A percentile compares a stretch with the other conserved stretches of the same genome.
phyloP scores from a whole-genome alignment of 1,140 invertebrate species.

The Bombus fervidus region DNA sequence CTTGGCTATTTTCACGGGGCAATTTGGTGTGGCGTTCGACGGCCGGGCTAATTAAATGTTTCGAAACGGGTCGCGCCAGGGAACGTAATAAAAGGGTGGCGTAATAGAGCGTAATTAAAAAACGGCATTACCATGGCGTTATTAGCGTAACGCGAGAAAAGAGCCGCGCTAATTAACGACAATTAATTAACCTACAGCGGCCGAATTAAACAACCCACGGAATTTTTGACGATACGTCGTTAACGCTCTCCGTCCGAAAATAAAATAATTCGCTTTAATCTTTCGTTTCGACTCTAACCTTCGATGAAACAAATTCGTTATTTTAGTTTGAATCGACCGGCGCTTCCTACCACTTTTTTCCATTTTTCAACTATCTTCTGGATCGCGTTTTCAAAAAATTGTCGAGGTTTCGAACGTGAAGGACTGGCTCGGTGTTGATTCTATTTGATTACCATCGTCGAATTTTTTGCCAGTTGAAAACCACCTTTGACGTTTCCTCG shows the following conservation, averaged over 20 bases:
- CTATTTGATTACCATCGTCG: too few species aligned
- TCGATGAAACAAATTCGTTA: too few species aligned
- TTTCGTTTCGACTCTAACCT: background rate
- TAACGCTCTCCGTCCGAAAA: too few species aligned
- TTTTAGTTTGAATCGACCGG: too few species aligned
- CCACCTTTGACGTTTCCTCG: too few species aligned
- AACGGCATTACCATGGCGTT: slow-evolving; percentile 29
- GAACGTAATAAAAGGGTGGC: slow-evolving; percentile 40
- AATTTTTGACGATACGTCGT: background rate
- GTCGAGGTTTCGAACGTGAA: too few species aligned
- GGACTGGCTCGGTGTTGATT: too few species aligned
- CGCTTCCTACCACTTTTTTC: too few species aligned
- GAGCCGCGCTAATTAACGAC: slow-evolving; percentile 33
- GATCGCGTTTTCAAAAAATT: too few species aligned
- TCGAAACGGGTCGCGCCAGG: slow-evolving; percentile 1
- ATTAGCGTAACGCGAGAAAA: slow-evolving; percentile 20
- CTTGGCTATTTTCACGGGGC: slow-evolving; percentile 23
- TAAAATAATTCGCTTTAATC: too few species aligned
- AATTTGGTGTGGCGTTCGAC: background rate
- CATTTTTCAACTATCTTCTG: too few species aligned
- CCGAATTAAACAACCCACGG: background rate
- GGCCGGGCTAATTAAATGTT: slow-evolving; percentile 43
- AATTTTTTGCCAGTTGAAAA: too few species aligned
- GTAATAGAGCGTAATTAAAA: slow-evolving; percentile 50
- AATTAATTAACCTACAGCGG: slow-evolving; percentile 39